Evolutionary conservation across 2,888 invertebrate genomes (phyloP), one percentile per base, ranked within the genome.

Genomic region (Sceliomorpha sp.): DNA sequence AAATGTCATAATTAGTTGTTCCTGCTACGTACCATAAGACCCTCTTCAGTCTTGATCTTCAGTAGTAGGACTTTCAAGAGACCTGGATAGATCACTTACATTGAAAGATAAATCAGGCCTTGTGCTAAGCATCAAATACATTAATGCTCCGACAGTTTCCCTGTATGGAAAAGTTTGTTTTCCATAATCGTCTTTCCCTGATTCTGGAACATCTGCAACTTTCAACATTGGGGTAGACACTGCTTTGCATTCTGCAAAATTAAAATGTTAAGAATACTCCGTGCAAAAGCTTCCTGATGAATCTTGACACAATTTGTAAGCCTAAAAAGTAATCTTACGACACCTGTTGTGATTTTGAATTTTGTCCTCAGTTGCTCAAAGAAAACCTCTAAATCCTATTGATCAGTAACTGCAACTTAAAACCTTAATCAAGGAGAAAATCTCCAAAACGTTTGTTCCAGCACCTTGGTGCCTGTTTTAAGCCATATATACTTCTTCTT

Each of bases 1-100:
- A 27, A 39, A 80, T 76, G 1, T 73, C 75, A 4, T 44, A 24
- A 55, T 77, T 63, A 3, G 63, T n/a, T 4, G 77, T 80, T n/a
- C 74, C 79, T 31, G 73, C 55, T n/a, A 81, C 60, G 48, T 82
- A 81, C 4, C 78, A 58, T 42, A 81, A 72, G 3, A 80, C 79
- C 74, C 79, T 73, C 47, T 83, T 81, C 0, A 80, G 59, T 53
- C 68, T 40, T 42, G 44, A 58, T 80, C 76, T 53, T 77, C 66
- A 51, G 6, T 17, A 17, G 74, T 27, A 36, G 13, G 45, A 36
- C 37, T 56, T 56, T 56, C 36, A 8, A 74, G 55, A 75, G 76
- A 58, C 76, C 77, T 55, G 73, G 75, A 72, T 13, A 76, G 10
- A 55, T 76, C 67, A 51, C 74, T 72, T 27, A 81, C 69, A 45